These are phyloP conservation scores for Drosophila engyochracea DNA, from an alignment of 2,888 invertebrate species.

Conservation along the genomic window DNA sequence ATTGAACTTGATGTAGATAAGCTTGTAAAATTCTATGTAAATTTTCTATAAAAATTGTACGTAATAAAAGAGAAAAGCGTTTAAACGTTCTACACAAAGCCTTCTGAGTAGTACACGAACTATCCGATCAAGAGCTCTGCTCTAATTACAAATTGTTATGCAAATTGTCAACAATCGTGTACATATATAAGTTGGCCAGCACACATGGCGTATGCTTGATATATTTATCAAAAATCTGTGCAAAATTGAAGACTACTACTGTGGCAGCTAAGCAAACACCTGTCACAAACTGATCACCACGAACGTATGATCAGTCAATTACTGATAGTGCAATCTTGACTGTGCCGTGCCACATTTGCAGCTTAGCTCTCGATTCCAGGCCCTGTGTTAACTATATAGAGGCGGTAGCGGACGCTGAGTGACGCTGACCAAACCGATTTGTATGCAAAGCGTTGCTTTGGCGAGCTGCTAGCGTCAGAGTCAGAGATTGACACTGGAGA, in stretches of 20 bases:
- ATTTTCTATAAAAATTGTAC: constrained; percentile 14
- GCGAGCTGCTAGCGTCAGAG: constrained; percentile 48
- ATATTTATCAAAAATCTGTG: background rate
- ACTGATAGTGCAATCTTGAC: constrained; percentile 26
- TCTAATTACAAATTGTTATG: constrained; percentile 37
- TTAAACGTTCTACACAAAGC: constrained; percentile 35
- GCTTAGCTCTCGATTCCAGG: constrained; percentile 1
- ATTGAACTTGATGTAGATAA: constrained; percentile 27
- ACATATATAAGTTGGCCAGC: background rate
- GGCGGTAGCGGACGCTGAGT: constrained; percentile 1
- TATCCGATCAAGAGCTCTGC: background rate
- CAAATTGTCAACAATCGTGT: constrained; percentile 17
- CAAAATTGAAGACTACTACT: background rate
- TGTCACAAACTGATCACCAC: constrained; percentile 24
- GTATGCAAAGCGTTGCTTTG: constrained; percentile 50
- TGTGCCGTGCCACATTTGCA: constrained; percentile 38
- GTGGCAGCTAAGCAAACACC: constrained; percentile 10
- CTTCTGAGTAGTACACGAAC: constrained; percentile 7
- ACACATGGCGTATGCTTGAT: constrained; percentile 44
- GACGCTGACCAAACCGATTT: constrained; percentile 40
- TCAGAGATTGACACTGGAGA: constrained; percentile 74
- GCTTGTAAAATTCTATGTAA: background rate
- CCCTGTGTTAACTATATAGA: constrained; percentile 15
- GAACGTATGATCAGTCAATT: constrained; percentile 41
- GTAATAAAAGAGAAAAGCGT: background rate